phyloP scores from a whole-genome alignment of 2,888 invertebrate species.

The Cheiracanthium punctorium region DNA sequence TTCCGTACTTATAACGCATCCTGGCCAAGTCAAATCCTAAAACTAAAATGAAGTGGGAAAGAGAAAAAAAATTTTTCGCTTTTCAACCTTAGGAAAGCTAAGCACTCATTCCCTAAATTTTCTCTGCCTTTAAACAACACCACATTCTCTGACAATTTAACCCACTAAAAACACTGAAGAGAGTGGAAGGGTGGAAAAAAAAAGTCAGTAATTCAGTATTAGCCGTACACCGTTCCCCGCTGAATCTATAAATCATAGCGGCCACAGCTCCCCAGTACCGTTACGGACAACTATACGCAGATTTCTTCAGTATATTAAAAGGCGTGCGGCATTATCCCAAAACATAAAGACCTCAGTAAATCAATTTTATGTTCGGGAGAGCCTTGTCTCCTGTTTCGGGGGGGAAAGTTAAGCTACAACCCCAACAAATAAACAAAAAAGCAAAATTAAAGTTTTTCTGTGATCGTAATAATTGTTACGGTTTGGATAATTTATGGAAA shows the following conservation, averaged over 20 bases:
- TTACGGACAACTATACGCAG: conserved; percentile 30
- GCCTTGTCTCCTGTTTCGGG: conserved; percentile 52
- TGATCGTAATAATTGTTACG: conserved; percentile 69
- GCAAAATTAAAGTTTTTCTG: conserved; percentile 20
- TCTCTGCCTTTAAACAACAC: conserved; percentile 49
- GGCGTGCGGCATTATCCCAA: conserved; percentile 41
- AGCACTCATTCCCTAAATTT: conserved; percentile 60
- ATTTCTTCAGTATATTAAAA: conserved; percentile 58
- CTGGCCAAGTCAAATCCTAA: not conserved
- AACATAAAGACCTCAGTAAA: conserved; percentile 54
- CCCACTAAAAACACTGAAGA: conserved; percentile 31
- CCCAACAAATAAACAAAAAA: conserved; percentile 30
- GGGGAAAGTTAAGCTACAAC: conserved; percentile 24
- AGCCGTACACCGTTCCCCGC: conserved; percentile 56
- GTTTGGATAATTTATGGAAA: conserved; percentile 68
- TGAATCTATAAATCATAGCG: conserved; percentile 43
- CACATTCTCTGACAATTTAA: conserved; percentile 60
- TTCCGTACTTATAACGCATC: not conserved
- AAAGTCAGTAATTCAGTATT: conserved; percentile 64
- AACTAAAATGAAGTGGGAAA: not conserved
- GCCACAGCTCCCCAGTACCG: not conserved
- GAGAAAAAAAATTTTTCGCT: conserved; percentile 33
- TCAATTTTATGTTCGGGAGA: conserved; percentile 62
- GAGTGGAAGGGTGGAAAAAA: conserved; percentile 10
- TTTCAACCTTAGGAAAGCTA: conserved; percentile 24